phyloP scores from a whole-genome alignment of 92 coral and sea anemone genomes.

The Porites lobata region DNA sequence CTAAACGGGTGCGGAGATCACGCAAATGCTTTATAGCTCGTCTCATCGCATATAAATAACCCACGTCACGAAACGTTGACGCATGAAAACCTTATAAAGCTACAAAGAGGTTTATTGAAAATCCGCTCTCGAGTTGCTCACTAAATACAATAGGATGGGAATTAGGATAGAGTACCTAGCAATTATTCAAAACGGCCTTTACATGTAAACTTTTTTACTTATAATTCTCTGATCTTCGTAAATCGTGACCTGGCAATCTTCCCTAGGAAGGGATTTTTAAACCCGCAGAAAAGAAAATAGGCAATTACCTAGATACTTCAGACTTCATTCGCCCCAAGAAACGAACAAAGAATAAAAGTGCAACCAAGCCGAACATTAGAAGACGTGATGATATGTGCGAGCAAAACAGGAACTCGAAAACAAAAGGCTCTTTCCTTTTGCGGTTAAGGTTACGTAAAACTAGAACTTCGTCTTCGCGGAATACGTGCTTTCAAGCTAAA shows the following conservation, averaged over 20 bases:
- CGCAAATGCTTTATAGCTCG: constrained; percentile 19
- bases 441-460: constrained; percentile 42
- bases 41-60: constrained; percentile 2
- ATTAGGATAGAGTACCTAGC: not conserved
- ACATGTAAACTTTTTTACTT: not conserved
- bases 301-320: not conserved
- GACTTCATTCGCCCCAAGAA: constrained; percentile 4
- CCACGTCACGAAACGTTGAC: constrained; percentile 27
- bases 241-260: constrained; percentile 44
- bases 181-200: not conserved
- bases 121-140: constrained; percentile 24
- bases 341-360: constrained; percentile 20
- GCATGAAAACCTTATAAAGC: constrained; percentile 20
- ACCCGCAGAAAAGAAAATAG: not conserved
- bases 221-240: not conserved
- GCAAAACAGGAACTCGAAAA: constrained; percentile 40
- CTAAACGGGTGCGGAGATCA: not conserved
- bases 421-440: constrained; percentile 35
- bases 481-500: constrained; percentile 31
- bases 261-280: not conserved
- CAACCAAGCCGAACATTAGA: constrained; percentile 31
- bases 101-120: constrained; percentile 24
- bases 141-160: not conserved
- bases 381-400: constrained; percentile 51
- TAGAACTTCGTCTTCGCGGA: not conserved